Evolutionary conservation across 2,797 vertebrate species (phyloP), one percentile per base, ranked within the genome.

Genomic region (Antrozous pallidus): DNA sequence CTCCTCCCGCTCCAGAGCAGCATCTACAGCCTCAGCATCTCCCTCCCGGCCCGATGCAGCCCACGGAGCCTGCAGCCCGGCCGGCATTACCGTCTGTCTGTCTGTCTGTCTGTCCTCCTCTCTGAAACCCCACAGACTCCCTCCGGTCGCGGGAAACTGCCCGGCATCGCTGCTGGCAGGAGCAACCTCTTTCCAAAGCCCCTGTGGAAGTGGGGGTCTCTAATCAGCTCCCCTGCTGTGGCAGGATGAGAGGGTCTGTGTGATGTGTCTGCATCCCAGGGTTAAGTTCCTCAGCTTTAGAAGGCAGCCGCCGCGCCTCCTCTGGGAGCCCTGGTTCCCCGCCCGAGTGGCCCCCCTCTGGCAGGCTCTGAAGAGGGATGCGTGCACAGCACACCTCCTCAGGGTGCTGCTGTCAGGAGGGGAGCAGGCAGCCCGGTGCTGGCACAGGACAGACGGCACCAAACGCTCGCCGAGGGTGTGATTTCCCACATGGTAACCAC

Each of bases 1-100:
- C 42, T 9, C 42, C 58, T 45, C 6, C 26, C 0, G 47, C 67
- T 1, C 4, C 42, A 5, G 40, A 5, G 6, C 8, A 2, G 36
- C 6, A 6, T 63, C 40, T 5, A 9, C 2, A 0, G 69, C 13
- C 7, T 54, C 31, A 31, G 73, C 38, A 1, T 6, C 5, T 1
- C 3, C 33, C 84, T 82, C 49, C 4, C 0, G 31, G 22, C 54
- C 18, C 71, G 67, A 77, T 6, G 9, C 1, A 47, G 85, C 84
- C 65, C 49, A 8, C 1, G 2, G 49, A 7, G 31, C 49, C 0
- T 0, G 26, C 67, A 3, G 31, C 0, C 1, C 18, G 56, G 22
- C 56, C 40, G 2, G 22, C 69, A 14, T 58, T 65, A 11, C 56
- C 0, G 0, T 92, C 94, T 73, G 22, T 58, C 24, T 2, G 49